phyloP scores from a whole-genome alignment of 1,140 invertebrate genomes.

The Papilio helenus region DNA sequence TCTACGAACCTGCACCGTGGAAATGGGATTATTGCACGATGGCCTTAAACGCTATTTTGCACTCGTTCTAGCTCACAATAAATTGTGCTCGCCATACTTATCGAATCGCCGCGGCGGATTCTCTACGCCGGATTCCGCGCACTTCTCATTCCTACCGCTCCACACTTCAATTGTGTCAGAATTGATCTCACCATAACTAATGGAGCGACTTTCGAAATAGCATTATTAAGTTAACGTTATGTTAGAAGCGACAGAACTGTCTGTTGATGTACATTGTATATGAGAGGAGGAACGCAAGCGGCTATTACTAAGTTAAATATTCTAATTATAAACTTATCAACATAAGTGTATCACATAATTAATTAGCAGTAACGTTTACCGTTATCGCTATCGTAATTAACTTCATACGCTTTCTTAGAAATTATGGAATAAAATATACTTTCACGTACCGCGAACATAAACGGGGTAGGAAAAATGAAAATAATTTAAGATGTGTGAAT shows the following conservation, averaged over 20 bases:
- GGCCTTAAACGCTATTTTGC: constrained; percentile 69
- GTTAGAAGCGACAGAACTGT: not conserved
- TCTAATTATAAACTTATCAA: constrained; percentile 54
- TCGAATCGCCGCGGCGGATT: constrained; percentile 42
- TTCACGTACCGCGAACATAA: not conserved
- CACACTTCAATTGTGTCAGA: constrained; percentile 17
- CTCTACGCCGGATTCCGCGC: constrained; percentile 45
- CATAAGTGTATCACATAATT: constrained; percentile 45
- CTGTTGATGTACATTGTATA: not conserved
- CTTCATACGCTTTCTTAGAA: constrained; percentile 11
- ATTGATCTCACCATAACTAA: constrained; percentile 22
- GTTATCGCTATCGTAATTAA: constrained; percentile 46
- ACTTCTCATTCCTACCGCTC: constrained; percentile 3
- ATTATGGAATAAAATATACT: constrained; percentile 44
- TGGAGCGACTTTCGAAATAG: not conserved
- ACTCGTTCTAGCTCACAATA: constrained; percentile 60
- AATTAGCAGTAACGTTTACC: constrained; percentile 48
- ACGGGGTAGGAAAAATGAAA: not conserved
- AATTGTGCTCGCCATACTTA: constrained; percentile 49
- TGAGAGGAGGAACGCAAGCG: constrained; percentile 9
- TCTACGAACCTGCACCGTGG: constrained; percentile 76
- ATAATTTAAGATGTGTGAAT: not conserved
- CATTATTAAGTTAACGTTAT: constrained; percentile 13
- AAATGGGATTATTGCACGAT: constrained; percentile 75
- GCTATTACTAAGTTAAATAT: constrained; percentile 46